Percentiles rank a stretch among this genome's conserved stretches.
These are phyloP conservation scores for Accipiter cooperii DNA, from an alignment of 2,113 vertebrate genomes.

Conservation along the genomic window DNA sequence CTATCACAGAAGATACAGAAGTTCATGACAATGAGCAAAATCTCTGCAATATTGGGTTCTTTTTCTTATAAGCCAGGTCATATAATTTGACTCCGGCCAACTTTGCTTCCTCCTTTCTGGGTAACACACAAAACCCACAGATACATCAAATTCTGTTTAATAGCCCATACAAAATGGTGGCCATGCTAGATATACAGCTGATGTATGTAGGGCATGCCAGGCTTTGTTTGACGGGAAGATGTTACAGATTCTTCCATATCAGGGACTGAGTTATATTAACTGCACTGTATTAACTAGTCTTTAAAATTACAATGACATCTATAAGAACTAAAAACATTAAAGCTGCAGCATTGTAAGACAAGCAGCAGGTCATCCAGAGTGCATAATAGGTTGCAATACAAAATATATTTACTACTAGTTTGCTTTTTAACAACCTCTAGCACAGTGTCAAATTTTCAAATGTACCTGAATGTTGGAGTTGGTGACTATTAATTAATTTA, in stretches of 20 bases:
- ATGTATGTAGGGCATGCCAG: not conserved
- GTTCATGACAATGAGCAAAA: not conserved
- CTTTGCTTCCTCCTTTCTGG: not conserved
- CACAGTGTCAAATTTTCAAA: not conserved
- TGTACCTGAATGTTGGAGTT: fast-evolving
- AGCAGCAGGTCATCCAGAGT: not conserved
- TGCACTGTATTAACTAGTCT: not conserved
- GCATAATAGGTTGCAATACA: not conserved
- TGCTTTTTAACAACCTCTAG: not conserved
- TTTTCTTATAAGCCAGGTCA: not conserved
- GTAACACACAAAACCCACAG: not conserved
- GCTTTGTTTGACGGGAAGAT: not conserved
- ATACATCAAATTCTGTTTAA: not conserved
- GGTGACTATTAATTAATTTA: not conserved
- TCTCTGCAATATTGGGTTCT: not conserved
- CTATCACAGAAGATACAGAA: not conserved
- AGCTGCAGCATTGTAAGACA: not conserved
- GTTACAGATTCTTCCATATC: not conserved
- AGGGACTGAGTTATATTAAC: not conserved
- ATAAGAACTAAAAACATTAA: not conserved
- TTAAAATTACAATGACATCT: not conserved
- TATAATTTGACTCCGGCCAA: not conserved
- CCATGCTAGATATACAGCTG: not conserved
- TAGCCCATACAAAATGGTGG: not conserved
- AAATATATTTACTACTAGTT: not conserved